Percentiles rank a stretch among this genome's conserved stretches.
phyloP scores from a whole-genome alignment of 2,888 invertebrate species.

The Agrotis puta region DNA sequence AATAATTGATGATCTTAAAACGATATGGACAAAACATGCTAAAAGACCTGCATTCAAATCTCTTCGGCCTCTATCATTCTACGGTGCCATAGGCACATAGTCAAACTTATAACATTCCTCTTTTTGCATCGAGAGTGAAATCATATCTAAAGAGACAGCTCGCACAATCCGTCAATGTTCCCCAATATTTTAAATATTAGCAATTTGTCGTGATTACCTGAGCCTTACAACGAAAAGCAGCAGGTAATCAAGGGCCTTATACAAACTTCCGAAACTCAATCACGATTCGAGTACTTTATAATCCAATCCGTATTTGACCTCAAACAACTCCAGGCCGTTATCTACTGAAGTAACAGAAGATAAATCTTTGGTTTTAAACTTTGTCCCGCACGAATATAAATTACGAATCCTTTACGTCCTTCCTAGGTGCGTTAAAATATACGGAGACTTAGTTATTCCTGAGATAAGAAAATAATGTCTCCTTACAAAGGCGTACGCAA shows the following conservation, averaged over 20 bases:
- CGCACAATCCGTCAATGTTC: constrained; percentile 2
- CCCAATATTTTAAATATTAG: constrained; percentile 25
- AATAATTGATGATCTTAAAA: too few species aligned
- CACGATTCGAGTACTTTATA: constrained; percentile 76
- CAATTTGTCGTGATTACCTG: constrained; percentile 46
- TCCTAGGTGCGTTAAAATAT: constrained; percentile 82
- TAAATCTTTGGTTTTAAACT: constrained; percentile 85
- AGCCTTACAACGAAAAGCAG: constrained; percentile 32
- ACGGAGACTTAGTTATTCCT: constrained; percentile 76
- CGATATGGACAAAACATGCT: too few species aligned
- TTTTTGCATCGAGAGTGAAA: constrained; percentile 7
- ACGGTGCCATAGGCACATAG: too few species aligned
- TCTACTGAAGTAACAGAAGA: constrained; percentile 77
- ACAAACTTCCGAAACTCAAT: constrained; percentile 75
- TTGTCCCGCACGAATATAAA: constrained; percentile 82
- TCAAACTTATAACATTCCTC: too few species aligned
- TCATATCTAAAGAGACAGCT: neutral
- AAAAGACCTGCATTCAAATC: too few species aligned
- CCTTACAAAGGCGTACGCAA: constrained; percentile 83
- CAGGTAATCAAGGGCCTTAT: constrained; percentile 69
- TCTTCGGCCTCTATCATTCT: too few species aligned
- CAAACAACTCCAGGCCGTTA: constrained; percentile 75
- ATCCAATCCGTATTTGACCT: constrained; percentile 77
- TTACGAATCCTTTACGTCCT: constrained; percentile 78
- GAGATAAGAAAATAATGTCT: constrained; percentile 85